Percentiles rank a stretch among this genome's conserved stretches.
phyloP scores from a whole-genome alignment of 2,797 vertebrate species.

The Babyrousa celebensis region DNA sequence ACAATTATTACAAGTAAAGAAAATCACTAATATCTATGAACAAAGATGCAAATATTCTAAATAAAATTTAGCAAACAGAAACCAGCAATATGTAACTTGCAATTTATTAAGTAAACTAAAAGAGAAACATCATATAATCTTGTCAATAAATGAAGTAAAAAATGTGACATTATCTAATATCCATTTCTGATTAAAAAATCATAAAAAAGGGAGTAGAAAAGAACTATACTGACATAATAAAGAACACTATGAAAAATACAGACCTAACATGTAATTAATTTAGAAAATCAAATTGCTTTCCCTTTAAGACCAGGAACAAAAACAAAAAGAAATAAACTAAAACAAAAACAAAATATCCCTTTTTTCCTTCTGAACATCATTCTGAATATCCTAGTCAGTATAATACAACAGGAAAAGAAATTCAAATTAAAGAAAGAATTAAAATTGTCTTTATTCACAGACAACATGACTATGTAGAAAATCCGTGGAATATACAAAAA shows the following conservation, averaged over 20 bases:
- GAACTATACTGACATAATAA: background rate
- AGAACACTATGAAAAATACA: background rate
- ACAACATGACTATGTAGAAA: background rate
- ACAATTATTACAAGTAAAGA: background rate
- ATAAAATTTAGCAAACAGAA: constrained; percentile 26
- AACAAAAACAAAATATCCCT: too few relatives aligned
- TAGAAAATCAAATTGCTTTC: background rate
- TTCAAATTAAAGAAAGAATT: background rate
- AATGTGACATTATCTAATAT: background rate
- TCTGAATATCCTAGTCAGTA: background rate
- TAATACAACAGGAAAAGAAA: background rate
- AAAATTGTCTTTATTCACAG: background rate
- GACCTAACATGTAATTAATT: background rate
- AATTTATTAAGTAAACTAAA: background rate
- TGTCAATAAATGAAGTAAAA: background rate
- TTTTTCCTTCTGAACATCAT: background rate
- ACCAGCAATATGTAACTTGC: background rate
- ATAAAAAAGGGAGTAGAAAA: background rate
- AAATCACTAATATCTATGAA: constrained; percentile 41
- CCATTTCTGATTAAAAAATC: background rate
- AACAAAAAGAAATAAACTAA: background rate
- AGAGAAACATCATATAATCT: background rate
- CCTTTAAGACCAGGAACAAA: background rate
- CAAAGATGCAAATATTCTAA: background rate
- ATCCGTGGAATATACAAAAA: background rate